A percentile compares a stretch with the other conserved stretches of the same genome.
phyloP scores from a whole-genome alignment of 2,113 vertebrate species.

The Chrysemys picta region DNA sequence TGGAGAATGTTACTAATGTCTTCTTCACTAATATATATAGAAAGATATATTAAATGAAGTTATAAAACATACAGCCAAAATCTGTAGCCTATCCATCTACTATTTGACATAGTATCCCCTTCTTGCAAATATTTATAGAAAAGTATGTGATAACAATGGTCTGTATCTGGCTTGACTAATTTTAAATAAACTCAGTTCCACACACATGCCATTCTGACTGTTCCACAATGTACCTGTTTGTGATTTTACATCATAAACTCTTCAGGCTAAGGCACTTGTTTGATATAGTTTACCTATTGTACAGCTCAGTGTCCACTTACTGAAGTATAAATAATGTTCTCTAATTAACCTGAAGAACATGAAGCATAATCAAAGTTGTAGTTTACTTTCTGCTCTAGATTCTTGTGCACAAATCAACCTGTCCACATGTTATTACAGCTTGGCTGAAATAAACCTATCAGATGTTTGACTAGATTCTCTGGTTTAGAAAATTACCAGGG shows the following conservation, averaged over 20 bases:
- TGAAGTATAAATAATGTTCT: background rate
- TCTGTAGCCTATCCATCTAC: background rate
- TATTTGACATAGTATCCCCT: background rate
- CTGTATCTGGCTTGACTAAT: background rate
- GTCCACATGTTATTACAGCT: background rate
- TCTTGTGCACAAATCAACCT: background rate
- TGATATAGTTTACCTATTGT: background rate
- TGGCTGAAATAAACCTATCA: background rate
- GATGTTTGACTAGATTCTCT: background rate
- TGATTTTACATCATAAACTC: background rate
- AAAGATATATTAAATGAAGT: background rate
- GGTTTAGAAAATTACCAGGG: background rate
- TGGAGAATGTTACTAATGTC: background rate
- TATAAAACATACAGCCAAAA: background rate
- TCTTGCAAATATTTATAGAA: background rate
- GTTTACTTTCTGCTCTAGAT: background rate
- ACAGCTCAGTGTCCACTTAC: background rate
- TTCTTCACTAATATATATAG: background rate
- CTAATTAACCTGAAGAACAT: background rate
- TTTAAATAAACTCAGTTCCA: background rate
- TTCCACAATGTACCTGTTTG: background rate
- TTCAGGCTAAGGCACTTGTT: background rate
- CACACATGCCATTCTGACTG: background rate
- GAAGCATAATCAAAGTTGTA: rapidly evolving
- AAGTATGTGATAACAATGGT: background rate